A percentile compares a stretch with the other conserved stretches of the same genome.
Evolutionary conservation across 2,113 vertebrate species (phyloP).

Genomic region (Austrofundulus limnaeus): DNA sequence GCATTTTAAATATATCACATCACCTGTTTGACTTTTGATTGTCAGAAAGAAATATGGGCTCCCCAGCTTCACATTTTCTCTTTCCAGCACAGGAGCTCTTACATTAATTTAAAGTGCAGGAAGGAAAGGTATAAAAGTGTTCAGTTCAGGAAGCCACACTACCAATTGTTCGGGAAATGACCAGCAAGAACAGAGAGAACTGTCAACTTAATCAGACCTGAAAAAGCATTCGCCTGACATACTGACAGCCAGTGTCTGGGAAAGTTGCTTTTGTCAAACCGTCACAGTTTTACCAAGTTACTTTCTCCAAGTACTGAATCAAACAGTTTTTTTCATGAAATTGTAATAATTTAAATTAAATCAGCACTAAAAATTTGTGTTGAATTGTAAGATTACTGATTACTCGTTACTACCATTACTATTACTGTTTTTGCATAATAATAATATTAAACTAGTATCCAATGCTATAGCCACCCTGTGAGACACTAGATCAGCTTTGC

Average conservation of each 20-base stretch:
- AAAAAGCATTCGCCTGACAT: constrained; percentile 39
- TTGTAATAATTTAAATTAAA: not conserved
- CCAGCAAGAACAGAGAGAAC: constrained; percentile 34
- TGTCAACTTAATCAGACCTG: constrained; percentile 51
- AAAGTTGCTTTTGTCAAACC: constrained; percentile 37
- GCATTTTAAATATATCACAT: not conserved
- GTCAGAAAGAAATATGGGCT: constrained; percentile 7
- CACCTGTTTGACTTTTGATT: constrained; percentile 7
- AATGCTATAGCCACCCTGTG: no score
- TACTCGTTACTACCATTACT: no score
- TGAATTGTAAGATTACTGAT: no score
- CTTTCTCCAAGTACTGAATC: not conserved
- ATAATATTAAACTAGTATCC: no score
- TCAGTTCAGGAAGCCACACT: constrained; percentile 21
- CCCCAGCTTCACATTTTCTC: not conserved
- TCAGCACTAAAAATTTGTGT: no score
- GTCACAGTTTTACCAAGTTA: constrained; percentile 13
- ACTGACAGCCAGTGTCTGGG: constrained; percentile 35
- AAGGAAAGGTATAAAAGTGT: constrained; percentile 21
- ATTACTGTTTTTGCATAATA: no score
- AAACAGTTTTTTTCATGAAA: not conserved
- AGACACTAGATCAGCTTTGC: no score
- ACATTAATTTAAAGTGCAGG: constrained; percentile 29
- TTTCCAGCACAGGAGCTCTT: constrained; percentile 24
- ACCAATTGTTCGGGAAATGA: constrained; percentile 52